Evolutionary conservation across 2,113 vertebrate species (phyloP).

Genomic region (Acrocephalus arundinaceus): DNA sequence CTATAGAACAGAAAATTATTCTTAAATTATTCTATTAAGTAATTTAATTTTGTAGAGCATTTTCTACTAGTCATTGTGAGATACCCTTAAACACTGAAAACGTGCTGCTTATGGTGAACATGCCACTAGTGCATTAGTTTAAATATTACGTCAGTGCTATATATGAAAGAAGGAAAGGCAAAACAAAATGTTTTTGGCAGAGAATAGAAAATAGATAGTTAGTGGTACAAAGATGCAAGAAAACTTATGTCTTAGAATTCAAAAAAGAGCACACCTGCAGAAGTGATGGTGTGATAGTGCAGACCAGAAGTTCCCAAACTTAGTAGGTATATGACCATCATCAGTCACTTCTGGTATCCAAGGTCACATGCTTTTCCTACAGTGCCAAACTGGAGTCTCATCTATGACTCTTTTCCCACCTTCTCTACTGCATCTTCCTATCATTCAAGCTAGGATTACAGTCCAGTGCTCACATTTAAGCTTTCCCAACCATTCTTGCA

Average conservation of each 20-base stretch:
- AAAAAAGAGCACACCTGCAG: not conserved
- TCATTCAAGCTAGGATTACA: not conserved
- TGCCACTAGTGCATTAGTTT: not conserved
- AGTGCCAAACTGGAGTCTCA: not conserved
- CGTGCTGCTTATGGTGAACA: not conserved
- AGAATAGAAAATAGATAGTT: not conserved
- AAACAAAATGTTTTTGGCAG: not conserved
- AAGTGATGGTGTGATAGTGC: not conserved
- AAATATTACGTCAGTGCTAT: not conserved
- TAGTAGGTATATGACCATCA: not conserved
- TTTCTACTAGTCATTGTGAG: not conserved
- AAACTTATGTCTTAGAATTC: not conserved
- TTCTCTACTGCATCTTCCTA: not conserved
- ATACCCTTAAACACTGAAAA: not conserved
- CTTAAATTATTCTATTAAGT: not conserved
- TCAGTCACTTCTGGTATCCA: not conserved
- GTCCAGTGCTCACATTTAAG: not conserved
- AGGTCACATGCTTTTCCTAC: not conserved
- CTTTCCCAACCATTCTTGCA: not conserved
- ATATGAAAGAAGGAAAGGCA: not conserved
- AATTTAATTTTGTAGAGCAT: not conserved
- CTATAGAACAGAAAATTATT: not conserved
- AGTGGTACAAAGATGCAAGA: not conserved
- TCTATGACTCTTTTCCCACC: not conserved
- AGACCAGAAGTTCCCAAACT: not conserved